Evolutionary conservation across 2,888 invertebrate species (phyloP), one percentile per base, ranked within the genome.

Genomic region (Himalopsyche tibetana): DNA sequence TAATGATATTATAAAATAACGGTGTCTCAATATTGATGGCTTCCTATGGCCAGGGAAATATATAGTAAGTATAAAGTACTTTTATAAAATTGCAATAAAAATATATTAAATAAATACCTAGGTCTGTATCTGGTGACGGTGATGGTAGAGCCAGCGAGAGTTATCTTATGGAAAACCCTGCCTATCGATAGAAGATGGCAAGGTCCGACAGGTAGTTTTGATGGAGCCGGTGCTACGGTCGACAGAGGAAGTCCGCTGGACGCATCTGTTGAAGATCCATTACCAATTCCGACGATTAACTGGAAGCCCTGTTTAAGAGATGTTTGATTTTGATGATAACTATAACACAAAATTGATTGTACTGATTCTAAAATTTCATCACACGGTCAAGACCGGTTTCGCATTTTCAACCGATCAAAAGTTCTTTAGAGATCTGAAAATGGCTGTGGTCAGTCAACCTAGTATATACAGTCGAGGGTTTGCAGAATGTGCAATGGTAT

Each of bases 91-190:
- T 8, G 36, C n/a, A 51, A 42, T 28, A 45, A 28, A 28, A 28
- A 17, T 19, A 42, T 12, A 42, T 3, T 55, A 83, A 84, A 84
- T 28, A 87, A 81, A 91, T 91, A 97, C 97, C 97, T 96, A n/a
- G 99, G 99, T 90, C 98, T 94, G 91, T 98, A 99, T 90, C 98
- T 94, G 0, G 98, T 98, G 9, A 99, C 98, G 3, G 97, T 97
- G 90, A 99, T 98, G n/a, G 96, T 96, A 87, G 97, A 97, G 36
- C 97, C 98, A 82, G 94, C 95, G 0, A 99, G 92, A 0, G 96
- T 95, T 89, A 99, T 95, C 90, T 96, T 97, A 91, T 99, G 99
- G 92, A 99, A 99, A 90, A 99, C 96, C 88, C 99, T 94, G 3
- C 99, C 99, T 89, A 99, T 99, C 87, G 99, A 99, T 80, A 99